Evolutionary conservation across 2,888 invertebrate species (phyloP).

Genomic region (Trachelus tabidus): DNA sequence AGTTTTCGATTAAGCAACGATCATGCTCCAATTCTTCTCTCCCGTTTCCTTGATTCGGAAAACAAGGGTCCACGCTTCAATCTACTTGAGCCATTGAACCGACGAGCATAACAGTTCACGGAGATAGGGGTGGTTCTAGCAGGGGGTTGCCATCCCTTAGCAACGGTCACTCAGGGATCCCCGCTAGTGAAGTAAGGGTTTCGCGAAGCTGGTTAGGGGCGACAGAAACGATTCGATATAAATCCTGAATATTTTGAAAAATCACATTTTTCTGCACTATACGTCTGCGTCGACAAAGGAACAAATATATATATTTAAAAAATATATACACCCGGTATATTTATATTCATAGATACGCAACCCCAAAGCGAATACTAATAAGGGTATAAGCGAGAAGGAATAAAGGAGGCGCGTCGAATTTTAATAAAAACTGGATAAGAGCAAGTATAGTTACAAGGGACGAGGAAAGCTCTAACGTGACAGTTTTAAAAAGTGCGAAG

Average conservation of each 20-base stretch:
- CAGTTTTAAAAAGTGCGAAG: neutral
- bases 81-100: slow-evolving; percentile 16
- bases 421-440: neutral
- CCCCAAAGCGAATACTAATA: neutral
- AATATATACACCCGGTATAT: neutral
- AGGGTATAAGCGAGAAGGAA: neutral
- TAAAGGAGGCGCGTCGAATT: neutral
- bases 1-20: slow-evolving; percentile 13
- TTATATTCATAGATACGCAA: neutral
- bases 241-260: neutral
- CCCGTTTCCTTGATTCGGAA: slow-evolving; percentile 30
- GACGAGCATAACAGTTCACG: slow-evolving; percentile 4
- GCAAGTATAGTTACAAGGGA: no score
- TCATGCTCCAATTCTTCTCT: slow-evolving; percentile 28
- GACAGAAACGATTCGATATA: neutral
- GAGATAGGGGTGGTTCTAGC: slow-evolving; percentile 26
- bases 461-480: neutral
- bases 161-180: slow-evolving; percentile 41
- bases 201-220: neutral
- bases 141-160: slow-evolving; percentile 32
- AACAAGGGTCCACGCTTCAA: slow-evolving; percentile 22
- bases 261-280: neutral
- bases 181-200: slow-evolving; percentile 13
- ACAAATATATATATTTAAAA: no score
- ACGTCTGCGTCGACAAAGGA: no score